Evolutionary conservation across 1,140 invertebrate genomes (phyloP), one percentile per base, ranked within the genome.

Genomic region (Trachymyrmex septentrionalis): DNA sequence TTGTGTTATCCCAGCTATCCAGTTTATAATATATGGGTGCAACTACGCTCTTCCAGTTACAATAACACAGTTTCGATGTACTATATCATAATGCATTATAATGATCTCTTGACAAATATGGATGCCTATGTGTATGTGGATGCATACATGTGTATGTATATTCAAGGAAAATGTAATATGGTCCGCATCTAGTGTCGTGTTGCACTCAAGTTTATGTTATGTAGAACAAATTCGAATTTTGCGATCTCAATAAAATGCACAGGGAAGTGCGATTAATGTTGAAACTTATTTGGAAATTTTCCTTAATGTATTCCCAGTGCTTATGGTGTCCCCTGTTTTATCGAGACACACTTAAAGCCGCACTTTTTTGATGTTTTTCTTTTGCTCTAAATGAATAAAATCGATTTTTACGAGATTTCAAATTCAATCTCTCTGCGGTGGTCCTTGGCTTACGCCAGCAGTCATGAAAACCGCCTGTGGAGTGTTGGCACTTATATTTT

Each of bases 11-110:
- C 80, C 14, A 24, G 80, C 80, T 61, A 82, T 84, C 69, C 69
- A 57, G 80, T 75, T 30, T 73, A 63, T 75, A 84, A 84, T 84
- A 21, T 84, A 84, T 84, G 69, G 69, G 38, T 19, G 69, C 80
- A 84, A 84, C 80, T 84, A 48, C 16, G 80, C 55, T 61, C 69
- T 55, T 55, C 38, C 76, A 48, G 76, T 80, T 80, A 44, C 80
- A 61, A 48, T 84, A 84, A 84, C 80, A 84, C 12, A 73, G 80
- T 84, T 82, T 73, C 69, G 69, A 84, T 50, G 80, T 27, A 84
- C 55, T 84, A 73, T 61, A 84, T 84, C 80, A 73, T 84, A 84
- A 84, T 84, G 38, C 80, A 84, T 84, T 84, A 84, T 84, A 84
- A 84, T 84, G 69, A 84, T 84, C 80, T 61, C 55, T 61, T 84